Percentiles rank a stretch among this genome's conserved stretches.
phyloP scores from a whole-genome alignment of 2,797 vertebrate genomes.

The Lacerta bilineata region DNA sequence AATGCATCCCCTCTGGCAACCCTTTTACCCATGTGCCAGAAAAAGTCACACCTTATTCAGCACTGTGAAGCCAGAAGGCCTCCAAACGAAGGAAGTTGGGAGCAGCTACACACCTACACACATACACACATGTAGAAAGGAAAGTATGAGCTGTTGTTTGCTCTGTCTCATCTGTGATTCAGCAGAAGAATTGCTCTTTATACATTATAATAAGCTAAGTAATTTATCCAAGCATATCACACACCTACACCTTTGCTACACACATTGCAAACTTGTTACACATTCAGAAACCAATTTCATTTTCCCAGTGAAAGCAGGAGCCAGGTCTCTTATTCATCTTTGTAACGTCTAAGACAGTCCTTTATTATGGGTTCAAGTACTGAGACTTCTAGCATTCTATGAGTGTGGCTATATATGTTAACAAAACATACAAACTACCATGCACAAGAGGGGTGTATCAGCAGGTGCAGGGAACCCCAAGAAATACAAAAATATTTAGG shows the following conservation, averaged over 20 bases:
- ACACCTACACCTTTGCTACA: slow-evolving; percentile 45
- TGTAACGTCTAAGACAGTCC: neutral
- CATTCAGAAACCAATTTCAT: slow-evolving; percentile 16
- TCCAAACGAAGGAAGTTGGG: slow-evolving; percentile 12
- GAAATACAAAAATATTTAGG: neutral
- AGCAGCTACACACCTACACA: neutral
- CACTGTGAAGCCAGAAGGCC: slow-evolving; percentile 4
- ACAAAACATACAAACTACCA: neutral
- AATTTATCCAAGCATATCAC: slow-evolving; percentile 34
- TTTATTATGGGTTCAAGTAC: neutral
- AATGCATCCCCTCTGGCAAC: slow-evolving; percentile 52
- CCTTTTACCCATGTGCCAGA: slow-evolving; percentile 44
- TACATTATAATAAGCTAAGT: slow-evolving; percentile 38
- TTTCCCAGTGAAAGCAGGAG: slow-evolving; percentile 16
- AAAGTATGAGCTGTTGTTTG: neutral
- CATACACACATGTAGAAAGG: neutral
- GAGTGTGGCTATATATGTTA: neutral
- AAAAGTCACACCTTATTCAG: slow-evolving; percentile 60
- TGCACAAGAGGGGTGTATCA: neutral
- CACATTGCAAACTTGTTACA: neutral
- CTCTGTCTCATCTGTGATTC: slow-evolving; percentile 16
- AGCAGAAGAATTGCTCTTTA: slow-evolving; percentile 52
- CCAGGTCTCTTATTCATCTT: neutral
- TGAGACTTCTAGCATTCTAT: neutral
- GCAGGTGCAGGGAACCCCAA: neutral